A percentile compares a stretch with the other conserved stretches of the same genome.
Evolutionary conservation across 2,888 invertebrate genomes (phyloP).

Genomic region (Abscondita cerata): DNA sequence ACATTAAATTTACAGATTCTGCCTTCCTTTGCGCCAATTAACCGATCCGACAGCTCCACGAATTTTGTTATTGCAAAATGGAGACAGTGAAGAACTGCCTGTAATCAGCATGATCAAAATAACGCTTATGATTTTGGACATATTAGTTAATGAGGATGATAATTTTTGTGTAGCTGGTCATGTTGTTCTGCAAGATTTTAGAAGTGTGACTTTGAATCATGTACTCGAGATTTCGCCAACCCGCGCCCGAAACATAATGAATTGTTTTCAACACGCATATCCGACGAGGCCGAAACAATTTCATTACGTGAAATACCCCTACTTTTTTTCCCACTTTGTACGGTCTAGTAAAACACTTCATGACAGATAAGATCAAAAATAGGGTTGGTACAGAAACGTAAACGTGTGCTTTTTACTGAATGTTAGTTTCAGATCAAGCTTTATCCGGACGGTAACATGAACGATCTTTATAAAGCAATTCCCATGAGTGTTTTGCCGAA

Average conservation of each 20-base stretch:
- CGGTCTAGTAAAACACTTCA: not conserved
- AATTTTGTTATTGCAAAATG: not conserved
- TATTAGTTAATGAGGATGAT: constrained; percentile 11
- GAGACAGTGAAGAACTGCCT: not conserved
- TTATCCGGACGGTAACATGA: not conserved
- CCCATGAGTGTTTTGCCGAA: constrained; percentile 1
- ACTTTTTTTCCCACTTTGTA: not conserved
- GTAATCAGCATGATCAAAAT: constrained; percentile 5
- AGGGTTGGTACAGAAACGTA: not conserved
- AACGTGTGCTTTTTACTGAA: no score
- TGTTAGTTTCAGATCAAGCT: not conserved
- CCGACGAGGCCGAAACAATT: constrained; percentile 1
- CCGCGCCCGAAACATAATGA: not conserved
- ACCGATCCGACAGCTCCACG: not conserved
- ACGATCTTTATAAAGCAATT: not conserved
- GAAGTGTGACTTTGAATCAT: not conserved
- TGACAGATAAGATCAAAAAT: not conserved
- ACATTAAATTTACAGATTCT: not conserved
- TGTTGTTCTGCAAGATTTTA: not conserved
- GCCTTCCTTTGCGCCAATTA: not conserved
- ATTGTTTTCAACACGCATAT: not conserved
- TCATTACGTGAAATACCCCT: not conserved
- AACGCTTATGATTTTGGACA: constrained; percentile 7
- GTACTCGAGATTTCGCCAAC: not conserved
- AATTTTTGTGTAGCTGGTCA: constrained; percentile 8